Evolutionary conservation across 1,140 invertebrate genomes (phyloP).

Genomic region (Dreissena rostriformis): DNA sequence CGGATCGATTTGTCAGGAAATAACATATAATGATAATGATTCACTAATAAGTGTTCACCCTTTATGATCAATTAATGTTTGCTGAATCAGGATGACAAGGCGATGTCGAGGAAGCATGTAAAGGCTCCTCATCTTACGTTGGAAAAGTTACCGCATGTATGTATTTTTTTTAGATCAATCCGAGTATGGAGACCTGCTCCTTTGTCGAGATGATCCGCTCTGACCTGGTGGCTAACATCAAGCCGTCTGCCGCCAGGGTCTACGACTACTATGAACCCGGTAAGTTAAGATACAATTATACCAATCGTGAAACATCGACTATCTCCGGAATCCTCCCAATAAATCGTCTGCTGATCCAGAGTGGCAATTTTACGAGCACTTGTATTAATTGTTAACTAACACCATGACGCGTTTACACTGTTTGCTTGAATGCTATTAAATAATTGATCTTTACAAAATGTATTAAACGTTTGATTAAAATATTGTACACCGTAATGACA

Average conservation of each 20-base stretch:
- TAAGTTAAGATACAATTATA: too few relatives aligned
- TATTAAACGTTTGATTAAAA: too few relatives aligned
- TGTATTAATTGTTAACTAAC: background rate
- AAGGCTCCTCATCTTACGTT: background rate
- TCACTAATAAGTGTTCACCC: background rate
- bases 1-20: too few relatives aligned
- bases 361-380: too few relatives aligned
- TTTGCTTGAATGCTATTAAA: background rate
- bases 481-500: too few relatives aligned
- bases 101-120: background rate
- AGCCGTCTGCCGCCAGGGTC: conserved; percentile 37
- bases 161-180: background rate
- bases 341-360: too few relatives aligned
- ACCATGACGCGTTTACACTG: background rate
- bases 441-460: too few relatives aligned
- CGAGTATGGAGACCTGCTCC: background rate
- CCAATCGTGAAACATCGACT: too few relatives aligned
- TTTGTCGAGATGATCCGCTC: background rate
- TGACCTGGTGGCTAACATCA: conserved; percentile 34
- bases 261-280: conserved; percentile 53
- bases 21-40: background rate
- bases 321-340: too few relatives aligned
- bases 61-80: background rate
- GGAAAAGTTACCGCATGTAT: background rate
- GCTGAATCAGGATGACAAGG: too few relatives aligned